Evolutionary conservation across 2,797 vertebrate species (phyloP).

Genomic region (Enteromius afrohamiltoni): DNA sequence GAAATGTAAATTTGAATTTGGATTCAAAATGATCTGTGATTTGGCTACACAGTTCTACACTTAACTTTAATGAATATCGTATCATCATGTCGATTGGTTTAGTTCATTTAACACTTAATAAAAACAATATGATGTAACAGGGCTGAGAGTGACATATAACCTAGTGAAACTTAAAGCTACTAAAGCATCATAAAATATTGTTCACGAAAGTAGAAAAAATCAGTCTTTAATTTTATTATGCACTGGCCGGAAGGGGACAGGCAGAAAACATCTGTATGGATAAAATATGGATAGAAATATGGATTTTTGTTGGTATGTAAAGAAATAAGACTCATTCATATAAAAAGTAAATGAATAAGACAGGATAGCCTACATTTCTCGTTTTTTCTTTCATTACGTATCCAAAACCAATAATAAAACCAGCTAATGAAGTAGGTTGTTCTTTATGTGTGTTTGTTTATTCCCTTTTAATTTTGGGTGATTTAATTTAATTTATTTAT

Average conservation of each 20-base stretch:
- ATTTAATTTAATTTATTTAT: background rate
- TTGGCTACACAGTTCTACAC: background rate
- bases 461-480: background rate
- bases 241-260: background rate
- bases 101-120: background rate
- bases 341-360: background rate
- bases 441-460: background rate
- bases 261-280: background rate
- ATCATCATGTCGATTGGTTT: background rate
- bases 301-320: background rate
- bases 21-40: background rate
- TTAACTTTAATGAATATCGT: background rate
- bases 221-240: background rate
- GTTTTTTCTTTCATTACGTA: background rate
- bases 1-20: background rate
- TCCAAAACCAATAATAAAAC: background rate
- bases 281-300: background rate
- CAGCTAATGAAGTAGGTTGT: background rate
- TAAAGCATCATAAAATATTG: background rate
- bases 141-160: too few species aligned
- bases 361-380: background rate
- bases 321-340: background rate
- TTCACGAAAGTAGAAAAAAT: background rate
- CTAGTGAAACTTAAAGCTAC: background rate
- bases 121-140: background rate